Base-by-base conservation (phyloP, 2,888 invertebrate species). In the Drymonia ruficornis region DNA sequence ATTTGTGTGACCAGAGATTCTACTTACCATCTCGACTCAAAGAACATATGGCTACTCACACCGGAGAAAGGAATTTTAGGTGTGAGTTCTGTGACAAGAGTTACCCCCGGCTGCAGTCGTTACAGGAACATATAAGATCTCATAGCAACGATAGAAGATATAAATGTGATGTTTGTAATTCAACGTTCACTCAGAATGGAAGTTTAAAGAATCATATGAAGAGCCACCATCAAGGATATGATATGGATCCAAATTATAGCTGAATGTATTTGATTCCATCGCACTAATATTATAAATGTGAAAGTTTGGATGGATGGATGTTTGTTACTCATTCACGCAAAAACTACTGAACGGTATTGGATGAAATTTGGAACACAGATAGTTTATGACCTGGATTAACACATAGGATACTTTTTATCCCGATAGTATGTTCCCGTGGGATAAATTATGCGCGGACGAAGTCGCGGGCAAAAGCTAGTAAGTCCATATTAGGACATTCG, bases 171-270 rank as follows among this genome's bases (percentile, higher is more conserved):
- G 16, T 89, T 0, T 95, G 95, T 52, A 87, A 81, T 38, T 86
- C 93, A 0, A 87, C 93, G 0, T 95, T 94, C 59, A 93, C 93
- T 0, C 94, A 94, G 43, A 92, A 91, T 52, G 93, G 93, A 0
- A 93, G 93, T 55, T 72, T 94, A 44, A 94, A 94, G 73, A 93
- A 84, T 53, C 94, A 94, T 65, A 89, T 94, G 83, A 94, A 93
- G 58, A 86, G 87, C 0, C 93, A 94, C 47, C 94, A 94, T 65
- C 86, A 90, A 28, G 78, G 71, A 0, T 81, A 78, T 12, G 86
- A 86, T 19, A 58, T 86, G 34, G 81, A 83, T 0, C 63, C 67
- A 1, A 76, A 68, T 58, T 88, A 72, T 67, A 73, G 61, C 52
- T 78, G 45, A 58, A 50, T 48, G 9, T 28, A 12, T 18, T 18